Evolutionary conservation across 2,888 invertebrate genomes (phyloP).

Genomic region (Teleogryllus oceanicus): DNA sequence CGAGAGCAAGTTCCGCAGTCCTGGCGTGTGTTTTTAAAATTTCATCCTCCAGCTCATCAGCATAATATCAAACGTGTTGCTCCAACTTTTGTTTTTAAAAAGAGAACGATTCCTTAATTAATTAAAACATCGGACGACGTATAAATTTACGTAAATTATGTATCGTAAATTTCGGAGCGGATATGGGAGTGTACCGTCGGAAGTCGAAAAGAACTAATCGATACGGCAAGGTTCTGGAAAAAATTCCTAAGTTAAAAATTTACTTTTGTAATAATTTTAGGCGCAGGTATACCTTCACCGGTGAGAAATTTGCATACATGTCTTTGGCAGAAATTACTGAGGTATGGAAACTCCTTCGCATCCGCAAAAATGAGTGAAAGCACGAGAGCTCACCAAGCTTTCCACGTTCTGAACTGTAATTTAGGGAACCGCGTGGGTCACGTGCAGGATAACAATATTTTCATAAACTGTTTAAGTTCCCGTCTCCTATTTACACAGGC

Average conservation of each 20-base stretch:
- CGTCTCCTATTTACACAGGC: too few species aligned
- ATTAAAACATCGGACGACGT: conserved; percentile 32
- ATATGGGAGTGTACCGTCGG: background rate
- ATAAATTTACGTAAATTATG: conserved; percentile 30
- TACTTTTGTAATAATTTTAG: background rate
- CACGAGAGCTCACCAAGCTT: too few species aligned
- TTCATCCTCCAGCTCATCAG: conserved; percentile 23
- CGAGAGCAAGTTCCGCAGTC: background rate
- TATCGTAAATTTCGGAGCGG: conserved; percentile 4
- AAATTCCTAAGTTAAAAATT: background rate
- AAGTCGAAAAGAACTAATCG: background rate
- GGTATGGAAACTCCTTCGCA: too few species aligned
- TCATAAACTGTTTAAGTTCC: too few species aligned
- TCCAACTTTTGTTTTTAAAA: conserved; percentile 19
- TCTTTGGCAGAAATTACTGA: too few species aligned
- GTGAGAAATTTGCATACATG: too few species aligned
- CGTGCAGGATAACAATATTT: too few species aligned
- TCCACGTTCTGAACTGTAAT: too few species aligned
- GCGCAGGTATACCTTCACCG: too few species aligned
- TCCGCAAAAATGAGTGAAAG: too few species aligned
- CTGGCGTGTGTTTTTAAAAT: conserved; percentile 18
- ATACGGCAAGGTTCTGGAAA: background rate
- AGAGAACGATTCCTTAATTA: conserved; percentile 31
- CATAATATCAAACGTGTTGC: conserved; percentile 27
- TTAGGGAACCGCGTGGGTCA: too few species aligned